Evolutionary conservation across 2,888 invertebrate genomes (phyloP).

Genomic region (Perdita meconis): DNA sequence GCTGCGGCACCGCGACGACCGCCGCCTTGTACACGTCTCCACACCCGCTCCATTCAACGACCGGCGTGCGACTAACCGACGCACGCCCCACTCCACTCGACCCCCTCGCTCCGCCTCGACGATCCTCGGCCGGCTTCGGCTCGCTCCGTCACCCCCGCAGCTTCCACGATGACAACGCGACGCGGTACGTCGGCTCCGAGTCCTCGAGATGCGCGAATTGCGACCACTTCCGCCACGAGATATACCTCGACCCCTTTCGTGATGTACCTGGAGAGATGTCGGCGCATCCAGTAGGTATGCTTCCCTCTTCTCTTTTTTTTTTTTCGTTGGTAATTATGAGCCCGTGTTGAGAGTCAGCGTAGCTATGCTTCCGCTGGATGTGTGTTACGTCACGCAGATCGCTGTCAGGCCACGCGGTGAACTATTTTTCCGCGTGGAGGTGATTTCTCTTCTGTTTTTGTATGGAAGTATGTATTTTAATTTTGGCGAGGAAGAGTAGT

Average conservation of each 20-base stretch:
- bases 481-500: too few species aligned
- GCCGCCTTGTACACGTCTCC: constrained; percentile 82
- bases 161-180: constrained; percentile 6
- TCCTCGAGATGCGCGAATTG: constrained; percentile 24
- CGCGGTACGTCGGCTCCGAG: not conserved
- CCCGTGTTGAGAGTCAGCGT: too few species aligned
- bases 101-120: constrained; percentile 64
- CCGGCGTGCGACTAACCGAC: constrained; percentile 79
- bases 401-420: too few species aligned
- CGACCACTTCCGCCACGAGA: constrained; percentile 1
- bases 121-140: constrained; percentile 62
- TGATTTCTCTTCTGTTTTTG: too few species aligned
- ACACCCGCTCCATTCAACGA: constrained; percentile 83
- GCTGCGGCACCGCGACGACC: constrained; percentile 78
- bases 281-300: not conserved
- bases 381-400: too few species aligned
- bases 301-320: not conserved
- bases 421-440: too few species aligned
- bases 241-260: constrained; percentile 1
- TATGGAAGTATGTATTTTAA: too few species aligned
- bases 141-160: constrained; percentile 22
- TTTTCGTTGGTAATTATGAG: too few species aligned
- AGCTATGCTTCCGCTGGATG: too few species aligned
- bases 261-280: not conserved
- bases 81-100: constrained; percentile 62